Conservation (phyloP, 2,797 vertebrate species). For the Rhinogobio ventralis region DNA sequence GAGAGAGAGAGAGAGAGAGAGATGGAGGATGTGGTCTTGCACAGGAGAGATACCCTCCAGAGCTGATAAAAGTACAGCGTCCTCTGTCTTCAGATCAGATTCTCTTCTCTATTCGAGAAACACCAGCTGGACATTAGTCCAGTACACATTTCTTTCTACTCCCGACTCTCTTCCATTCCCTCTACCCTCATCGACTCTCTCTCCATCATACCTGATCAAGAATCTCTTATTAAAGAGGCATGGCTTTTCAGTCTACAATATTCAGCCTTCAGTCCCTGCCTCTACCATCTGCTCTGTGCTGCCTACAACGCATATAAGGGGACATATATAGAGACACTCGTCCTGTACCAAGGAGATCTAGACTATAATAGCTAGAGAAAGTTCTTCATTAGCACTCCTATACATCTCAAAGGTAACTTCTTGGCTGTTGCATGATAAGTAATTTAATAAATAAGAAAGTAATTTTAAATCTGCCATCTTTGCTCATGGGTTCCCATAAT, state of each 20-base stretch:
- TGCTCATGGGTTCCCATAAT: background rate
- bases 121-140: background rate
- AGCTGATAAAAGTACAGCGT: background rate
- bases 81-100: conserved; percentile 21
- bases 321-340: background rate
- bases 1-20: background rate
- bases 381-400: background rate
- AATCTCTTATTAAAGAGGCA: background rate
- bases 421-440: background rate
- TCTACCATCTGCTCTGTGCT: background rate
- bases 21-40: conserved; percentile 43
- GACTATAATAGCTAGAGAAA: background rate
- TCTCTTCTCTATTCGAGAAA: background rate
- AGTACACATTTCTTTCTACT: background rate
- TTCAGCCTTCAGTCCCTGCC: background rate
- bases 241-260: background rate
- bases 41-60: conserved; percentile 28
- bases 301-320: background rate
- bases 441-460: too few relatives aligned
- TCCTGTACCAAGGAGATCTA: background rate
- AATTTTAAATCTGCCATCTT: conserved; percentile 2
- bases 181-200: background rate
- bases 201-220: background rate
- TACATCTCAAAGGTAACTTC: background rate
- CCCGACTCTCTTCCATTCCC: background rate